Evolutionary conservation across 2,888 invertebrate species (phyloP).

Genomic region (Brachycybe producta): DNA sequence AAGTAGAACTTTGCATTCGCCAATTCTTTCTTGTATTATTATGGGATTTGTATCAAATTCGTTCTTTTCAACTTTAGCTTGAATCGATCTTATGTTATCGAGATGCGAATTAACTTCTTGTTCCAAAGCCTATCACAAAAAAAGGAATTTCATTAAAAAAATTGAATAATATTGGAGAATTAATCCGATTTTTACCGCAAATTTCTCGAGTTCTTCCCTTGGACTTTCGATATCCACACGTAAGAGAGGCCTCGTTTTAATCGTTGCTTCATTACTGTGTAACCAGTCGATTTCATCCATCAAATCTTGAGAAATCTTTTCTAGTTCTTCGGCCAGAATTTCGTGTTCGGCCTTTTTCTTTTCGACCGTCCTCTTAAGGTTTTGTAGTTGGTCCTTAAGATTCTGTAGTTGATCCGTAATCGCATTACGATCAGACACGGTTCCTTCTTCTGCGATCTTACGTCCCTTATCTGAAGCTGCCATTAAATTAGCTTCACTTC

Average conservation of each 20-base stretch:
- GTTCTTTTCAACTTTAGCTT: conserved; percentile 56
- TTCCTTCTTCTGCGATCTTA: conserved; percentile 80
- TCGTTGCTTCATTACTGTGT: conserved; percentile 63
- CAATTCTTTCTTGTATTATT: conserved; percentile 65
- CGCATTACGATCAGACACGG: conserved; percentile 70
- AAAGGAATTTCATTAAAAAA: background rate
- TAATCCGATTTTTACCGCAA: conserved; percentile 52
- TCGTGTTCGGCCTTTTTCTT: conserved; percentile 77
- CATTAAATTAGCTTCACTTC: conserved; percentile 73
- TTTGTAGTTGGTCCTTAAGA: conserved; percentile 67
- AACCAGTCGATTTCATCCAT: conserved; percentile 69
- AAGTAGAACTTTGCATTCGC: conserved; percentile 65
- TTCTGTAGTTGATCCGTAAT: conserved; percentile 77
- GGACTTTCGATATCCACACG: conserved; percentile 49
- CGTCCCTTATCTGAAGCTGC: conserved; percentile 83
- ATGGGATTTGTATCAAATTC: conserved; percentile 53
- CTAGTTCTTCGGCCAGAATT: conserved; percentile 72
- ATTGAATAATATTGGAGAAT: conserved; percentile 45
- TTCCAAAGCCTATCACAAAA: conserved; percentile 38
- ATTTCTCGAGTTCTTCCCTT: conserved; percentile 64
- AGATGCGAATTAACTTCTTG: conserved; percentile 56
- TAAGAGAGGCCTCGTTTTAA: conserved; percentile 63
- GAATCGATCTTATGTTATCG: conserved; percentile 53
- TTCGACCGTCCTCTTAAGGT: conserved; percentile 66
- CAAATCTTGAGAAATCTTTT: conserved; percentile 62